A percentile compares a stretch with the other conserved stretches of the same genome.
Evolutionary conservation across 2,797 vertebrate species (phyloP).

Genomic region (Eptatretus atami): DNA sequence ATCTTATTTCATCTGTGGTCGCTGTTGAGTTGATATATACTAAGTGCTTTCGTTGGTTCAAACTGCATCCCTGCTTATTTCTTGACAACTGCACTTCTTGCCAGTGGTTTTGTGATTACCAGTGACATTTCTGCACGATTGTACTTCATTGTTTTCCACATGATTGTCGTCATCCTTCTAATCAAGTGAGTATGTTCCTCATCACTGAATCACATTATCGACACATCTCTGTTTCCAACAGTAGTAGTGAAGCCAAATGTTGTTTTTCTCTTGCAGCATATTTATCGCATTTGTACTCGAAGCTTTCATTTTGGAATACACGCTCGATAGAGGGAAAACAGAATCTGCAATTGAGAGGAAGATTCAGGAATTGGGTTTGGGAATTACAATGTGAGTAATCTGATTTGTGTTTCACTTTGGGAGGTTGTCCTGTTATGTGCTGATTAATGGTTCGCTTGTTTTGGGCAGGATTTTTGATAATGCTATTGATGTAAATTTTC

Average conservation of each 20-base stretch:
- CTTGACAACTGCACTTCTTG: slow-evolving; percentile 20
- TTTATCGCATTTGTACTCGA: slow-evolving; percentile 67
- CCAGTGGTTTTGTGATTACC: slow-evolving; percentile 33
- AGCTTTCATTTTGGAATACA: slow-evolving; percentile 67
- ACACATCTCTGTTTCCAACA: too few relatives aligned
- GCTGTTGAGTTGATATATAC: too few relatives aligned
- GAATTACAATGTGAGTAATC: slow-evolving; percentile 10
- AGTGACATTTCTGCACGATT: slow-evolving; percentile 30
- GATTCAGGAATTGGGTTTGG: slow-evolving; percentile 38
- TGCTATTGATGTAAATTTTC: too few relatives aligned
- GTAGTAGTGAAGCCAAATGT: too few relatives aligned
- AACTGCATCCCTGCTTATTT: background rate
- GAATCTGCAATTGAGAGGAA: slow-evolving; percentile 62
- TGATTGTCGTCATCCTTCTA: slow-evolving; percentile 53
- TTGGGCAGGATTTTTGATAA: too few relatives aligned
- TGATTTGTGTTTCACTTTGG: too few relatives aligned
- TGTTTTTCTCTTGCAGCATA: slow-evolving; percentile 20
- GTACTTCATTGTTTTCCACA: slow-evolving; percentile 53
- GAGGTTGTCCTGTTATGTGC: too few relatives aligned
- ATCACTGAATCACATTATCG: background rate
- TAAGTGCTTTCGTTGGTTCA: too few relatives aligned
- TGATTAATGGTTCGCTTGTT: too few relatives aligned
- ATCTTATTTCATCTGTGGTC: too few relatives aligned
- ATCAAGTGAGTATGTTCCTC: slow-evolving; percentile 33
- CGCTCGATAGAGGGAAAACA: slow-evolving; percentile 42